Base-by-base conservation (phyloP, 2,797 vertebrate genomes). In the Catamblyrhynchus diadema region DNA sequence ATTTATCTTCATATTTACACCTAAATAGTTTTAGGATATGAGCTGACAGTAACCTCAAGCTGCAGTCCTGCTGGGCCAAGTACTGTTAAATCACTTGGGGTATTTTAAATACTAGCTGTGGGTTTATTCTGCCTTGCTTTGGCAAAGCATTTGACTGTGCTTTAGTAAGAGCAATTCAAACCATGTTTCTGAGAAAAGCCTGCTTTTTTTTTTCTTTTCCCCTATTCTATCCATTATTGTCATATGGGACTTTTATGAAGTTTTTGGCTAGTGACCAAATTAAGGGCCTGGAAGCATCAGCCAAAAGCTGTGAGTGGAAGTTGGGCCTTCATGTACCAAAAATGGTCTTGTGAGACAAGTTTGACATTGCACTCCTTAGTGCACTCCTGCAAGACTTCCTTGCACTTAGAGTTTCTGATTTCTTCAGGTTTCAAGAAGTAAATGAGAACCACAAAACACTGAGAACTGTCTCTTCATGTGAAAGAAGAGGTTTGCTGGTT, bases 301-400 rank as follows among this genome's bases (percentile, higher is more conserved):
- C 23, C 33, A 60, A 44, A 72, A 86, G 32, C 73, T 66, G 32
- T 47, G 44, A 59, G 19, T 35, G 19, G 33, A 81, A 78, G 14
- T 1, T 62, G 66, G 13, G 21, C 50, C 79, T 86, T 75, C 57
- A 35, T 1, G 1, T 39, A 22, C 33, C 0, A 0, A 75, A 83
- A 78, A 45, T 33, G 4, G 19, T 50, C 41, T 62, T 56, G 23
- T 30, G 18, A 4, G 2, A 30, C 35, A 66, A 75, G 22, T 13
- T n/a, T 0, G 0, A n/a, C 1, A 1, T 41, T 61, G 47, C 21
- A 30, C 22, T 56, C 7, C 10, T 61, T 12, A 62, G 10, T 62
- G 39, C 20, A 23, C 10, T 42, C 39, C 37, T 30, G 27, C 37
- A 60, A 32, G 51, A 48, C 5, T 39, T 95, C 72, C 54, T 92